Percentiles rank a stretch among this genome's conserved stretches.
Evolutionary conservation across 1,140 invertebrate species (phyloP).

Genomic region (Calliopsis andreniformis): DNA sequence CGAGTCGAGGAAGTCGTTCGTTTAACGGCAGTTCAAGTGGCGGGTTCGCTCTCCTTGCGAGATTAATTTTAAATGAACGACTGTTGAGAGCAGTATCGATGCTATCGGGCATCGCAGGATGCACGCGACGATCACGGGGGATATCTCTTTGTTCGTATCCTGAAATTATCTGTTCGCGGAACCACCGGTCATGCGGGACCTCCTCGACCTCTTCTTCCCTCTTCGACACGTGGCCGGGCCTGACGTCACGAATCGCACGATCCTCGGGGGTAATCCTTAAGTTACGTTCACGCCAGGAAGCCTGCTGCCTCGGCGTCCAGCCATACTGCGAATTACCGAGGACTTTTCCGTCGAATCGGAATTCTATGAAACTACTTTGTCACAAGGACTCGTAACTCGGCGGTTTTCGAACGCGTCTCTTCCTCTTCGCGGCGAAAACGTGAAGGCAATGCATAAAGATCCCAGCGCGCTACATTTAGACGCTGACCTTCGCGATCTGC

Average conservation of each 20-base stretch:
- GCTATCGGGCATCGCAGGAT: slow-evolving; percentile 22
- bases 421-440: slow-evolving; percentile 2
- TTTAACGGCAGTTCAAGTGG: slow-evolving; percentile 31
- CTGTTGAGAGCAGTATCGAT: slow-evolving; percentile 11
- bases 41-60: not conserved
- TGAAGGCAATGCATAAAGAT: slow-evolving; percentile 11
- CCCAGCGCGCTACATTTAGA: slow-evolving; percentile 28
- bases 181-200: slow-evolving; percentile 45
- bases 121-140: slow-evolving; percentile 33
- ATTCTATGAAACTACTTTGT: too few relatives aligned
- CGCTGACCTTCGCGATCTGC: slow-evolving; percentile 40
- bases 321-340: too few relatives aligned
- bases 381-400: too few relatives aligned
- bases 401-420: not conserved
- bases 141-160: slow-evolving; percentile 47
- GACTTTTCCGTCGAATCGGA: too few relatives aligned
- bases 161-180: slow-evolving; percentile 58
- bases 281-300: slow-evolving; percentile 22
- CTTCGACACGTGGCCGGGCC: slow-evolving; percentile 53
- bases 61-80: slow-evolving; percentile 41
- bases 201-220: slow-evolving; percentile 45
- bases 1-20: slow-evolving; percentile 34
- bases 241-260: slow-evolving; percentile 63
- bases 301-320: too few relatives aligned
- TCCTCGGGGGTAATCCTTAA: slow-evolving; percentile 39